Percentiles rank a stretch among this genome's conserved stretches.
These are phyloP conservation scores for Apostichopus leukothele DNA, from an alignment of 53 echinoderm and acorn worm species.

Conservation along the genomic window DNA sequence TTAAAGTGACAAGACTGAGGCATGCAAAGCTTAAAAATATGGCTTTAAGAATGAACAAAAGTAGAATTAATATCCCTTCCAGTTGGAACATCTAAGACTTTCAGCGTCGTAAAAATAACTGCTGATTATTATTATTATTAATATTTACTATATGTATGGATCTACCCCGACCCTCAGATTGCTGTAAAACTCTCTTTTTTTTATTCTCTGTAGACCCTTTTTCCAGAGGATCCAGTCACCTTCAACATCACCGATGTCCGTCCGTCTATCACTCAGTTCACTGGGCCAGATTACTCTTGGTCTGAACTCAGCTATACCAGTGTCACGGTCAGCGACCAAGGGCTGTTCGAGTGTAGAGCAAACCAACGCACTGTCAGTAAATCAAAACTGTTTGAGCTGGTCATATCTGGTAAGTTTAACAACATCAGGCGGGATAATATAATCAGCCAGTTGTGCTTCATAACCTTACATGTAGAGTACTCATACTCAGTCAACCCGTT, in stretches of 20 bases:
- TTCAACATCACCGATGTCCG: constrained; percentile 1
- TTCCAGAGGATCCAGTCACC: constrained; percentile 34
- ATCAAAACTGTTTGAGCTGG: constrained; percentile 29
- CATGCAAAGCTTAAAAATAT: no score
- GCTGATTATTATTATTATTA: no score
- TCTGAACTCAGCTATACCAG: constrained; percentile 17
- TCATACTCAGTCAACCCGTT: no score
- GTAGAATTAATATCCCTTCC: no score
- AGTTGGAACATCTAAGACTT: no score
- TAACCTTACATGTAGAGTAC: no score
- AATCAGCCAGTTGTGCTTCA: no score
- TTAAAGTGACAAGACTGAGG: no score
- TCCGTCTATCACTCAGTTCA: background rate
- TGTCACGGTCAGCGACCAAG: constrained; percentile 6
- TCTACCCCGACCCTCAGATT: background rate
- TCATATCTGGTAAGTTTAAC: constrained; percentile 51
- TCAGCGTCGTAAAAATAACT: no score
- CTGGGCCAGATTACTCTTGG: constrained; percentile 17
- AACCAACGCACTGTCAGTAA: constrained; percentile 29
- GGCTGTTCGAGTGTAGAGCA: constrained; percentile 42
- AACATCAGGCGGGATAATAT: no score
- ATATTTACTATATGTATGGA: no score
- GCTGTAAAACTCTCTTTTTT: background rate
- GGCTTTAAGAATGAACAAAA: no score
- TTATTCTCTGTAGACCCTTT: constrained; percentile 29